phyloP scores from a whole-genome alignment of 2,113 vertebrate species.

The Macquaria australasica region DNA sequence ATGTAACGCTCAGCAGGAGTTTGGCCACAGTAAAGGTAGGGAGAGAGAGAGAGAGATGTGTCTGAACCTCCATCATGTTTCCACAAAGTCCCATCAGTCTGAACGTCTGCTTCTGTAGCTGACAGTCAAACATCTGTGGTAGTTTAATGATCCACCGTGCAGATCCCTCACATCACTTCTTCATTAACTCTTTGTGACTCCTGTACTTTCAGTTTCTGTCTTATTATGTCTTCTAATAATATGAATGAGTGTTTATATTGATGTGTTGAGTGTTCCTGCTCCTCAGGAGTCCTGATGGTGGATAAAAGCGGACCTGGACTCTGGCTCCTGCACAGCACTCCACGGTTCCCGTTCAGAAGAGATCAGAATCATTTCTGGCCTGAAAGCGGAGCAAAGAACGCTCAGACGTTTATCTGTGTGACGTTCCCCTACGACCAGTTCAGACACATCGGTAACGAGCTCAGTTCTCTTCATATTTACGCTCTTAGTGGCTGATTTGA shows the following conservation, averaged over 20 bases:
- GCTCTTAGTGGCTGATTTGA: too few species aligned
- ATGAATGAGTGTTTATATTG: too few species aligned
- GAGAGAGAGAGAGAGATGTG: too few species aligned
- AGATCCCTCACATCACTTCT: too few species aligned
- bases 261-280: neutral
- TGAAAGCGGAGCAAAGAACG: rapidly evolving
- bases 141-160: too few species aligned
- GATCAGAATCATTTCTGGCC: constrained; percentile 13
- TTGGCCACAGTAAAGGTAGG: constrained; percentile 45
- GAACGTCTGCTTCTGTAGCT: too few species aligned
- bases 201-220: too few species aligned
- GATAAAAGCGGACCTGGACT: neutral
- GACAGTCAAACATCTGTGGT: too few species aligned
- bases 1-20: neutral
- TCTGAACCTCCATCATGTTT: too few species aligned
- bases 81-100: too few species aligned
- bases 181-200: too few species aligned
- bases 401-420: constrained; percentile 21
- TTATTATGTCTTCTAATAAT: too few species aligned
- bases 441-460: neutral
- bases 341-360: constrained; percentile 9
- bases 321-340: constrained; percentile 29
- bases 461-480: neutral
- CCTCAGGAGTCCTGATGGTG: constrained; percentile 21
- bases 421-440: neutral